Base-by-base conservation (phyloP, 2,888 invertebrate species). In the Eulithis prunata region DNA sequence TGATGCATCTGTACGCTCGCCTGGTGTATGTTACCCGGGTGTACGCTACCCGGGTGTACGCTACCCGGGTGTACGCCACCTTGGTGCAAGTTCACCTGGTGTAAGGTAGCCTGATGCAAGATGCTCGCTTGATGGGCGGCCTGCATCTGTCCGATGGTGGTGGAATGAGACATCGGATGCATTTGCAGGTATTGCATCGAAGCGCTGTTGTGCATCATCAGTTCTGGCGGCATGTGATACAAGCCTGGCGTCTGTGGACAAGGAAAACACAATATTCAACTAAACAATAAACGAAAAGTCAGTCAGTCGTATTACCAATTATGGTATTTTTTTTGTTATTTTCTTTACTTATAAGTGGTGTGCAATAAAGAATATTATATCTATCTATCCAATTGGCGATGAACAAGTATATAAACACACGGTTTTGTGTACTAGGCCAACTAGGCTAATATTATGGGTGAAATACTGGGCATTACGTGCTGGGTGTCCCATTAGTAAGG, bases 151-250 rank as follows among this genome's bases (percentile, higher is more conserved):
- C 73, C 75, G 56, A 71, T 66, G 51, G 71, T 75, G 47, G 72
- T 76, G 63, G 76, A 75, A 66, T 77, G 79, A 53, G 75, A 76
- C 78, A 84, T 79, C 68, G 85, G 85, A 69, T 88, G 91, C 86
- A 87, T 79, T 75, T 88, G 90, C 71, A 90, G 83, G 76, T 88
- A 91, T 75, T 90, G 91, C 88, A 89, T 80, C 56, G 91, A 90
- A 52, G 89, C 79, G 81, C 91, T 90, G 82, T 78, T 81, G 82
- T 91, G 91, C 78, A 91, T 78, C 89, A 90, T 73, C 81, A 91
- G 80, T 80, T 91, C 92, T 41, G 93, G 93, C 84, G 93, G 93
- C 92, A 91, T 91, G 84, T 90, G 90, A 86, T 92, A 92, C 79
- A 91, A 83, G 72, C 91, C 86, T 73, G 91, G 90, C 71, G 85